A percentile compares a stretch with the other conserved stretches of the same genome.
Evolutionary conservation across 2,888 invertebrate genomes (phyloP).

Genomic region (Campopleginae sp.): DNA sequence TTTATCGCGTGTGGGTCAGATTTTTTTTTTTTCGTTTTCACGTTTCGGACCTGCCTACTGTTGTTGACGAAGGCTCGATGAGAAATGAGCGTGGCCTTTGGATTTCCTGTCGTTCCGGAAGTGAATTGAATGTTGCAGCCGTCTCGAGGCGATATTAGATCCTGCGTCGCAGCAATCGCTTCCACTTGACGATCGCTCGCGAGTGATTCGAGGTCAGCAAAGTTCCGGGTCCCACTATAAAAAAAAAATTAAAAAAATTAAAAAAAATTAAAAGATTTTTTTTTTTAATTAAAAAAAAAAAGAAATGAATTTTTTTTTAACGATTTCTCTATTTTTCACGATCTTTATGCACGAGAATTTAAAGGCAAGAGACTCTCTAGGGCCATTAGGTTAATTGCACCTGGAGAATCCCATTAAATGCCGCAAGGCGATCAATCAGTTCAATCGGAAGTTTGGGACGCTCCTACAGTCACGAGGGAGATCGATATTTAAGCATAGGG

Average conservation of each 20-base stretch:
- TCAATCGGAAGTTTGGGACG: constrained; percentile 59
- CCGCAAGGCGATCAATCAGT: constrained; percentile 63
- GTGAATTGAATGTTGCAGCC: constrained; percentile 93
- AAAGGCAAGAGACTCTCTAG: constrained; percentile 53
- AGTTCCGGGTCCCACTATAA: constrained; percentile 83
- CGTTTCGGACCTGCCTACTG: constrained; percentile 87
- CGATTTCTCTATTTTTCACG: constrained; percentile 52
- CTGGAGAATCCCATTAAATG: constrained; percentile 63
- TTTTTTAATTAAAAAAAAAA: constrained; percentile 39
- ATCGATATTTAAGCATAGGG: constrained; percentile 53
- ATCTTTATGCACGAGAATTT: constrained; percentile 14
- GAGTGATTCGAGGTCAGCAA: constrained; percentile 83
- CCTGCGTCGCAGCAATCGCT: constrained; percentile 85
- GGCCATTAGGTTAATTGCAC: constrained; percentile 78
- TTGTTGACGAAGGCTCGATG: constrained; percentile 93
- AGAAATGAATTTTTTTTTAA: constrained; percentile 48
- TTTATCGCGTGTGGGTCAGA: neutral
- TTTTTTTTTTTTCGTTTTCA: neutral
- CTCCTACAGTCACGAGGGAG: constrained; percentile 31
- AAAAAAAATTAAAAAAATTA: constrained; percentile 33
- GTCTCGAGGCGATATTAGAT: constrained; percentile 87
- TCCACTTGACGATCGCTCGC: constrained; percentile 78
- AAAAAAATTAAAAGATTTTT: constrained; percentile 27
- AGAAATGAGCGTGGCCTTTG: constrained; percentile 90
- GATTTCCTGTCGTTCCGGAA: constrained; percentile 92